Evolutionary conservation across 2,888 invertebrate species (phyloP).

Genomic region (Ganaspis brasiliensis): DNA sequence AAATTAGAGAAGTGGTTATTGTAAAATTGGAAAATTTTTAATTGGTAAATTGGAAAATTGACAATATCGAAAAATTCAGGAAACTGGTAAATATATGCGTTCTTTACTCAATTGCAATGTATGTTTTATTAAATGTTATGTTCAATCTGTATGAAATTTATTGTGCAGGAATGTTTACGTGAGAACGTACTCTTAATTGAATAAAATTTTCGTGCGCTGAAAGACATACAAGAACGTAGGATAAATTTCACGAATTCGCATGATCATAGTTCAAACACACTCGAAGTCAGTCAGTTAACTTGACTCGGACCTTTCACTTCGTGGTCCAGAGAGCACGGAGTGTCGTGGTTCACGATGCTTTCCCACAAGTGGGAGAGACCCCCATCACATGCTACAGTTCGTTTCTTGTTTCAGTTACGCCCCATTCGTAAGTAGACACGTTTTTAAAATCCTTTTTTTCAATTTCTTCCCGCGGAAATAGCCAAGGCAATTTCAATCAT

Average conservation of each 20-base stretch:
- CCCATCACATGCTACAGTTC: slow-evolving; percentile 73
- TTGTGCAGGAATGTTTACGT: no score
- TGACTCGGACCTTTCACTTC: slow-evolving; percentile 79
- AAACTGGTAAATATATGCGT: no score
- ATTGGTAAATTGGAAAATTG: no score
- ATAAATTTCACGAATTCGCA: slow-evolving; percentile 20
- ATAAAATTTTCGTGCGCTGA: neutral
- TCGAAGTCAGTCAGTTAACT: slow-evolving; percentile 72
- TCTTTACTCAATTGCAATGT: no score
- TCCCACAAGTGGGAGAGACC: slow-evolving; percentile 77
- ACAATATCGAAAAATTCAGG: no score
- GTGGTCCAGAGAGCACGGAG: slow-evolving; percentile 79
- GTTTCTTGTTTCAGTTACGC: slow-evolving; percentile 65
- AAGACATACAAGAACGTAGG: neutral
- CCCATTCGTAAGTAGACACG: slow-evolving; percentile 43
- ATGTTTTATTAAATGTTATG: no score
- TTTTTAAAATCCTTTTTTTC: slow-evolving; percentile 45
- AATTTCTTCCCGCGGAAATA: neutral
- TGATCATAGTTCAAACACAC: slow-evolving; percentile 50
- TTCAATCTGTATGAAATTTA: no score
- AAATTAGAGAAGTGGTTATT: no score
- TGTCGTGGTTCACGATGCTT: slow-evolving; percentile 74
- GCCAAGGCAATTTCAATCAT: no score
- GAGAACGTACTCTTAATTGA: neutral
- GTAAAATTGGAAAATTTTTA: no score